These are phyloP conservation scores for Heliconius erato DNA, from an alignment of 2,888 invertebrate species.

Conservation along the genomic window DNA sequence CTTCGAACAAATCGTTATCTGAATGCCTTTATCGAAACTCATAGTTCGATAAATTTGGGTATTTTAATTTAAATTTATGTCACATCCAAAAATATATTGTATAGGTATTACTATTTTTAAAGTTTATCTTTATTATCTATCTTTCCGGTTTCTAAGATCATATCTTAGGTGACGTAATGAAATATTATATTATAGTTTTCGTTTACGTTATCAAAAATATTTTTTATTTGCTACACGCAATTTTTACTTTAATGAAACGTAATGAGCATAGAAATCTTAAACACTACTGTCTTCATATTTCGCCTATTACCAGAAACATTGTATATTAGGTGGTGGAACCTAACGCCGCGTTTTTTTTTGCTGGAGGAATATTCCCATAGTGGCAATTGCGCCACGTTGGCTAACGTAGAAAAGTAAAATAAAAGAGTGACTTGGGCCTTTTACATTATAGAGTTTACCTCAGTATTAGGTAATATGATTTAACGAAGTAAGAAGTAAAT, in stretches of 20 bases:
- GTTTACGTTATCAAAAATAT: too few species aligned
- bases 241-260: too few species aligned
- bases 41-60: not conserved
- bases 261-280: too few species aligned
- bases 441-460: too few species aligned
- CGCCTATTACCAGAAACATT: not conserved
- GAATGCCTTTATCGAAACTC: not conserved
- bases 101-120: not conserved
- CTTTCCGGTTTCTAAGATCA: not conserved
- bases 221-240: too few species aligned
- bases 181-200: not conserved
- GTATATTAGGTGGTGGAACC: not conserved
- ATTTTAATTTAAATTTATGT: constrained; percentile 4
- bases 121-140: not conserved
- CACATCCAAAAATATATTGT: not conserved
- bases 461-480: too few species aligned
- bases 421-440: too few species aligned
- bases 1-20: not conserved
- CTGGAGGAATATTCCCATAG: too few species aligned
- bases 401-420: too few species aligned
- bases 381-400: too few species aligned
- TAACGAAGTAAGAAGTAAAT: too few species aligned
- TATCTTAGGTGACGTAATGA: not conserved
- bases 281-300: too few species aligned
- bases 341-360: not conserved